Conservation (phyloP, 2,888 invertebrate species). For the Apamea epomidion region DNA sequence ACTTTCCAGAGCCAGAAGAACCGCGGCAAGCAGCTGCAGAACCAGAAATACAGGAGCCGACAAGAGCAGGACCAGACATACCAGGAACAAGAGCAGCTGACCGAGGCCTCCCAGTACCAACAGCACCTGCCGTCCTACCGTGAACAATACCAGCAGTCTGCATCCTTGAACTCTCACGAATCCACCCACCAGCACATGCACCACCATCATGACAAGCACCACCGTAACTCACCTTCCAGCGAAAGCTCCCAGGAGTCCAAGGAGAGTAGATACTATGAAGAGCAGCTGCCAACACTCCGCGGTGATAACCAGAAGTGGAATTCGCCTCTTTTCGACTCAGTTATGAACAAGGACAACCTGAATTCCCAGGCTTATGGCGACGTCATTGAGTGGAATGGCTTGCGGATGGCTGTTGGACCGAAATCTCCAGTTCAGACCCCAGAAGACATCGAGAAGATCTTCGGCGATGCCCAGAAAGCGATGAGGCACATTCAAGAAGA, state of each 20-base stretch:
- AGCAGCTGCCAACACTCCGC: slow-evolving; percentile 8
- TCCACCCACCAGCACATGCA: slow-evolving; percentile 16
- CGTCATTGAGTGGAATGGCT: slow-evolving; percentile 73
- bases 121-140: slow-evolving; percentile 24
- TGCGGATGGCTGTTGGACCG: slow-evolving; percentile 71
- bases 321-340: slow-evolving; percentile 65
- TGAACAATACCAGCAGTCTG: slow-evolving; percentile 26
- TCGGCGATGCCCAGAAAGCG: slow-evolving; percentile 78
- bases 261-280: slow-evolving; percentile 40
- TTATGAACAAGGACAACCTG: slow-evolving; percentile 66
- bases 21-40: slow-evolving; percentile 5
- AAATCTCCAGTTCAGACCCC: slow-evolving; percentile 66
- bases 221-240: slow-evolving; percentile 49
- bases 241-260: slow-evolving; percentile 66
- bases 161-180: slow-evolving; percentile 35
- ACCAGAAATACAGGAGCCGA: slow-evolving; percentile 33
- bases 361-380: slow-evolving; percentile 65
- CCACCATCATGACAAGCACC: slow-evolving; percentile 44
- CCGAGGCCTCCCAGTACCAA: slow-evolving; percentile 14
- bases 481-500: slow-evolving; percentile 78
- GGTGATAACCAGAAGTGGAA: slow-evolving; percentile 65
- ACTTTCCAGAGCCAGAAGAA: slow-evolving; percentile 27
- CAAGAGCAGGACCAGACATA: slow-evolving; percentile 26
- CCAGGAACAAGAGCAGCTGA: slow-evolving; percentile 14
- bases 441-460: slow-evolving; percentile 80